Evolutionary conservation across 2,888 invertebrate species (phyloP), one percentile per base, ranked within the genome.

Genomic region (Trichacis sp.): DNA sequence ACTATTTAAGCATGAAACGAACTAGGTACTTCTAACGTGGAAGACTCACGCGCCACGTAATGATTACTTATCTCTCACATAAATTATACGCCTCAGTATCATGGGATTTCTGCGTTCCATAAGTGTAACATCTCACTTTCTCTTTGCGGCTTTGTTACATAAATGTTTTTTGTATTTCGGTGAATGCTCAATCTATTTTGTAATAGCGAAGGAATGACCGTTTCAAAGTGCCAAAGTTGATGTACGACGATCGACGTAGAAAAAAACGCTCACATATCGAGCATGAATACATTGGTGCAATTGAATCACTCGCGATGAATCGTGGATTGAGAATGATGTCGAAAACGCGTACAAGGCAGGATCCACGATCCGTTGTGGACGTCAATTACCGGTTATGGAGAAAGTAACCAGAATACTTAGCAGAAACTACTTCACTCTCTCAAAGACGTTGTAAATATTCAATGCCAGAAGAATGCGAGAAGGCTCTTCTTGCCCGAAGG

Each of bases 371-470:
- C 18, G 30, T 20, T n/a, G 43, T 24, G 30, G 53, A 51, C 48
- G 40, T 47, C 50, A 58, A 46, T 62, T 62, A 48, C 46, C 55
- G 49, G 55, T 62, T 62, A 59, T 52, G 61, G 71, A 64, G 74
- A 74, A 73, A 73, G 73, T 72, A 69, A 64, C 49, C 55, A 64
- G 54, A 56, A 64, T 69, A 57, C 61, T 68, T 38, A 56, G 17
- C 48, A 62, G 46, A 49, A 59, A 56, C 59, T 60, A 46, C 56
- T 66, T 67, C 67, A 67, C 68, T 70, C 64, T 70, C 64, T 66
- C 64, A 66, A 68, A 61, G 56, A 56, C 55, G 66, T 53, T 68
- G 65, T 73, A 72, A 72, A 72, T 73, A 72, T 74, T 71, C 65
- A 71, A 68, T 70, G 69, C 43, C 56, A 66, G 50, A 65, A 67